Evolutionary conservation across 1,140 invertebrate species (phyloP), one percentile per base, ranked within the genome.

Genomic region (Lucilia sericata): DNA sequence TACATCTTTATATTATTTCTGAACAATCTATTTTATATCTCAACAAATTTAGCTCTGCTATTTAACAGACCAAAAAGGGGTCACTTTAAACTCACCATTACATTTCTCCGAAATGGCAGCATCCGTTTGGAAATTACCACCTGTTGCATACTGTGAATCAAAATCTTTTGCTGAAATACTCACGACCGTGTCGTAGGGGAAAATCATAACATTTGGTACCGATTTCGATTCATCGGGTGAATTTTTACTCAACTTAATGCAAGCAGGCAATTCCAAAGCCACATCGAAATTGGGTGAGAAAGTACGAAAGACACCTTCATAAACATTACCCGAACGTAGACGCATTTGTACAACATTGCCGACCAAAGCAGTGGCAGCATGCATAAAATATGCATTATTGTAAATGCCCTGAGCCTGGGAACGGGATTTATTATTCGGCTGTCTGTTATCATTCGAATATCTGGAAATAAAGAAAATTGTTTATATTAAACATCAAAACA

Each of bases 251-350:
- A 60, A 85, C 85, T 97, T 96, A 84, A 97, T 94, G 88, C 94
- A 95, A 88, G 96, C 95, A 60, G 95, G 96, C 92, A 96, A 93
- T 92, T 97, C 96, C 88, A 98, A 91, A 81, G 97, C 96, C 85
- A 97, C 93, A 88, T 96, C 95, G 91, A 96, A 96, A 89, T 95
- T 94, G 88, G 94, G 93, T 81, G 96, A 97, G 91, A 97, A 97
- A 49, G 96, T 97, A 87, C 94, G 94, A 90, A 98, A 96, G 83
- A 98, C 94, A 81, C 96, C 96, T 92, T 98, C 96, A 93, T 95
- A 97, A 83, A 96, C 91, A 85, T 94, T 94, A 84, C 96, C 96
- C 86, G 96, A 96, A 88, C 94, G 93, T 82, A 96, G 96, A 90
- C 95, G 94, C 85, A 97, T 94, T 91, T 96, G 94, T 42, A 96